Evolutionary conservation across 2,113 vertebrate species (phyloP), one percentile per base, ranked within the genome.

Genomic region (Epinephelus lanceolatus): DNA sequence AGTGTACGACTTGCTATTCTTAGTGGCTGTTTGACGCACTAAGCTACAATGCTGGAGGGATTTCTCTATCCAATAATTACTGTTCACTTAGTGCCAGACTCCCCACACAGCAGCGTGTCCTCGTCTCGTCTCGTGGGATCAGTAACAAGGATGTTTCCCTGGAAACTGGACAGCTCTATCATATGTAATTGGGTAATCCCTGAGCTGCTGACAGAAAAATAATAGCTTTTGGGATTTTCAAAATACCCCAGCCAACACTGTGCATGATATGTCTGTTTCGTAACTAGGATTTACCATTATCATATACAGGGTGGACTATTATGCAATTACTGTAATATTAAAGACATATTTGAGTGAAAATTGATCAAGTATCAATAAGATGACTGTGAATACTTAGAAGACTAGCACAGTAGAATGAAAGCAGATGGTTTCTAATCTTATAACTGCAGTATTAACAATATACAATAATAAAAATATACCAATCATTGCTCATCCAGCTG

Each of bases 161-260:
- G 93, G 92, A 93, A 95, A 95, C 93, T 86, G 92, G 90, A 91
- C 88, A 83, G 83, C 90, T 87, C 88, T 78, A 84, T 88, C 76
- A 77, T 81, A 83, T 88, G 85, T 92, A 90, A 92, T 80, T 91
- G 89, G 90, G 89, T 90, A 91, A 93, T 94, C 89, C 86, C 82
- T 82, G 71, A 86, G 65, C 86, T 82, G 79, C 81, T 86, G 89
- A 88, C 85, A 88, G 86, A 78, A 87, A 89, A 92, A 92, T 80
- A 90, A 91, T 80, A 86, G 84, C 66, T 70, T 91, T 84, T 80
- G 86, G 76, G 70, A 80, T 84, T 82, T 89, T 82, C 18, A 74
- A 76, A 88, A 81, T 56, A 75, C 42, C 65, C 65, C 71, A 78
- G 81, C 65, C 62, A 85, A 83, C 69, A 73, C 60, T 62, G 33